These are phyloP conservation scores for Sminthurides aquaticus DNA, from an alignment of 2,888 invertebrate genomes.

Conservation along the genomic window DNA sequence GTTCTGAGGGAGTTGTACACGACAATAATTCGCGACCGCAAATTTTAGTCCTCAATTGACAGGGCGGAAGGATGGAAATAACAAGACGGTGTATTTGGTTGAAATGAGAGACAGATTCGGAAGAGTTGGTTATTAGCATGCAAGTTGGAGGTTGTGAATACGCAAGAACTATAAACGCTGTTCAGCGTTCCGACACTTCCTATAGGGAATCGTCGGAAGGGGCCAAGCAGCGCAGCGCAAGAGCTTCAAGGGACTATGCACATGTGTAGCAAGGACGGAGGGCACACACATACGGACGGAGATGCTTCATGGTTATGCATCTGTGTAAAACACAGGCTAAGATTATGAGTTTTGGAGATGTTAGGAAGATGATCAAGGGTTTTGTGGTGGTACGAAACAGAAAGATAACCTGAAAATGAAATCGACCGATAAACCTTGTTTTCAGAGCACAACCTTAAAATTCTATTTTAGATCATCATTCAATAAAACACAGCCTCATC, in stretches of 20 bases:
- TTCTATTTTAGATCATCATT: not conserved
- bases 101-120: too few relatives aligned
- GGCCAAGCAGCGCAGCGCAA: too few relatives aligned
- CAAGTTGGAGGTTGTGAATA: not conserved
- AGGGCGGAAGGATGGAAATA: not conserved
- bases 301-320: not conserved
- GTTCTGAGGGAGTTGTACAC: too few relatives aligned
- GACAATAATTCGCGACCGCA: too few relatives aligned
- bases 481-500: not conserved
- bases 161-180: too few relatives aligned
- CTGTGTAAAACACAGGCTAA: not conserved
- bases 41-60: not conserved
- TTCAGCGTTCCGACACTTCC: too few relatives aligned
- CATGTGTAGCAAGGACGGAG: too few relatives aligned
- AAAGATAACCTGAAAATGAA: slow-evolving; percentile 42
- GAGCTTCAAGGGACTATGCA: too few relatives aligned
- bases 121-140: not conserved
- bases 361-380: not conserved
- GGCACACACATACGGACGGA: too few relatives aligned
- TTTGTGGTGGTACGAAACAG: not conserved
- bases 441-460: slow-evolving; percentile 10
- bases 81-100: too few relatives aligned
- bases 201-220: too few relatives aligned
- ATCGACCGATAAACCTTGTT: slow-evolving; percentile 39
- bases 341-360: not conserved